Conservation (phyloP, 2,888 invertebrate genomes). For the Leptopilina drosophilae region DNA sequence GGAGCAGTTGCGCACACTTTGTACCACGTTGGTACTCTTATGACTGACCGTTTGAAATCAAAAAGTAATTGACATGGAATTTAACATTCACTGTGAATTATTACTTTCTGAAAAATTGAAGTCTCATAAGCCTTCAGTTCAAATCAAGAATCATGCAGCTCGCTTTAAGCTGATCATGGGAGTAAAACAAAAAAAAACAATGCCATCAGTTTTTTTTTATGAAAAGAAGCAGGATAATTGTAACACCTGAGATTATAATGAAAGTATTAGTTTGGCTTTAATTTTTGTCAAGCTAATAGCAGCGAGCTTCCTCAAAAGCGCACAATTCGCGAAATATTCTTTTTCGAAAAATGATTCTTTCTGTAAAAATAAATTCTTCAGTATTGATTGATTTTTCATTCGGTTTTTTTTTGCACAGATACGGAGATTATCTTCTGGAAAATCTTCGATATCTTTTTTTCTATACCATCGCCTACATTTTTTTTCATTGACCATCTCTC, state of each 20-base stretch:
- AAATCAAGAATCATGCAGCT: neutral
- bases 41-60: constrained; percentile 23
- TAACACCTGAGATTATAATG: too few species aligned
- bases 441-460: constrained; percentile 18
- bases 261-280: neutral
- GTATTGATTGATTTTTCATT: constrained; percentile 35
- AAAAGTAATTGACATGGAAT: constrained; percentile 25
- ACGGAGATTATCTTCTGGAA: neutral
- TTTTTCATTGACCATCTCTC: constrained; percentile 20
- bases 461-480: constrained; percentile 23
- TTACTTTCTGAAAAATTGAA: too few species aligned
- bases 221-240: too few species aligned
- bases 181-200: neutral
- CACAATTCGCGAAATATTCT: constrained; percentile 35
- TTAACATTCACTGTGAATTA: constrained; percentile 20
- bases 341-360: neutral
- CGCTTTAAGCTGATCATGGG: constrained; percentile 2
- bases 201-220: too few species aligned
- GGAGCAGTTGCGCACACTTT: constrained; percentile 30
- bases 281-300: constrained; percentile 48
- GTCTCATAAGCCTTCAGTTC: too few species aligned
- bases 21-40: constrained; percentile 28
- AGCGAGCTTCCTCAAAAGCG: constrained; percentile 53
- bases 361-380: constrained; percentile 2
- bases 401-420: constrained; percentile 14